Evolutionary conservation across 2,113 vertebrate species (phyloP), one percentile per base, ranked within the genome.

Genomic region (Festucalex cinctus): DNA sequence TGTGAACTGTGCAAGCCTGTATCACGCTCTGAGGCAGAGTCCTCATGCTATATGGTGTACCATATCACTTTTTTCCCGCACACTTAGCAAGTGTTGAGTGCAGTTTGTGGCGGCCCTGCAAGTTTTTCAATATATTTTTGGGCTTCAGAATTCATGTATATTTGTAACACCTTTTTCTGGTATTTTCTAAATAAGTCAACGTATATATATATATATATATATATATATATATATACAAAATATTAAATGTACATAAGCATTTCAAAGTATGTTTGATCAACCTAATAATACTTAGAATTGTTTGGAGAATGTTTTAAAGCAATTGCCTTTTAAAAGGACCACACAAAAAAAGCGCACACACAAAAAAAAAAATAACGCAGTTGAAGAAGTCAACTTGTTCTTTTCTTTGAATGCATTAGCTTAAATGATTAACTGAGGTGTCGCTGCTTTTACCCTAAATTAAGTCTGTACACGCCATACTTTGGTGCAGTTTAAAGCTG

Each of bases 211-310:
- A 32, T 32, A 32, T 2, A 9, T 12, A 41, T 13, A 12, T n/a
- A n/a, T n/a, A 32, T 32, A 32, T 32, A 32, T 32, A 32, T 2
- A 9, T 12, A 41, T 13, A 12, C 17, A 20, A 46, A 17, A 63
- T 63, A 54, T 70, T 58, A 56, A 67, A 72, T 43, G 26, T 26
- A 17, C 16, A 67, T 74, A 71, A 75, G 57, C 35, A 62, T 68
- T 32, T 77, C 22, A 53, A 13, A n/a, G 72, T 70, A 65, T 63
- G 48, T 48, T 20, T 49, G 19, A n/a, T 4, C 48, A 49, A 20
- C 7, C 19, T 9, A 49, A 13, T 54, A 16, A 41, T 9, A 26
- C 28, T 2, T 32, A 2, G 28, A 36, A 1, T 58, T 32, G 32
- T 60, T 37, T 60, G 58, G 3, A 37, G 17, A 37, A 19, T 43